Evolutionary conservation across 2,797 vertebrate species (phyloP), one percentile per base, ranked within the genome.

Genomic region (Agapornis canus): DNA sequence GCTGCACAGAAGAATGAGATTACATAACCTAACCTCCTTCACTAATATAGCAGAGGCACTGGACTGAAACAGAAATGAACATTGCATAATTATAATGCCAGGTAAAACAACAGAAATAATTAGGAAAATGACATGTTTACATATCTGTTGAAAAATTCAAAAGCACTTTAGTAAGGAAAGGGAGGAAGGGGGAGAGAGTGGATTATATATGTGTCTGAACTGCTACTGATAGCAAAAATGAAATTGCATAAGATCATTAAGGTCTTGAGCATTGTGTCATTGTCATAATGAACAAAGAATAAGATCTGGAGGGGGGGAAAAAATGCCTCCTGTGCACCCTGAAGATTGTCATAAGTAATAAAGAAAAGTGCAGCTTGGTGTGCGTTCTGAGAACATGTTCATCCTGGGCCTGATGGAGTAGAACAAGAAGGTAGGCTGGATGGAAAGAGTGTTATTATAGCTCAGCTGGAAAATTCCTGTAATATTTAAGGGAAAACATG

Each of bases 331-430:
- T 75, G 35, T 88, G 61, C 42, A 37, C 45, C 78, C 65, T 94
- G 60, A 91, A 88, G 48, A 70, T 66, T 96, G 80, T 79, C 85
- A 84, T 66, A 91, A 92, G 82, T 70, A 92, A 94, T 88, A 91
- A 95, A 95, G 21, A 48, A 91, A 92, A 96, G 69, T 35, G 35
- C 57, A 91, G 69, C 84, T 91, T 42, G 47, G 35, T 89, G 49
- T 85, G 54, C 1, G 0, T 91, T 91, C 43, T 72, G 61, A 87
- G 89, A 92, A 57, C 27, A 52, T 39, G 35, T 70, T 87, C 60
- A 78, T 63, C 88, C 54, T 69, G 47, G 95, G 54, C 76, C 76
- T 92, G 66, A 40, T 92, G 51, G 63, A 91, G 54, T 81, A 94
- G 66, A 92, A 92, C 54, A 94, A 89, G 89, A 88, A 90, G 47